Base-by-base conservation (phyloP, 2,113 vertebrate species). In the Bubo bubo region DNA sequence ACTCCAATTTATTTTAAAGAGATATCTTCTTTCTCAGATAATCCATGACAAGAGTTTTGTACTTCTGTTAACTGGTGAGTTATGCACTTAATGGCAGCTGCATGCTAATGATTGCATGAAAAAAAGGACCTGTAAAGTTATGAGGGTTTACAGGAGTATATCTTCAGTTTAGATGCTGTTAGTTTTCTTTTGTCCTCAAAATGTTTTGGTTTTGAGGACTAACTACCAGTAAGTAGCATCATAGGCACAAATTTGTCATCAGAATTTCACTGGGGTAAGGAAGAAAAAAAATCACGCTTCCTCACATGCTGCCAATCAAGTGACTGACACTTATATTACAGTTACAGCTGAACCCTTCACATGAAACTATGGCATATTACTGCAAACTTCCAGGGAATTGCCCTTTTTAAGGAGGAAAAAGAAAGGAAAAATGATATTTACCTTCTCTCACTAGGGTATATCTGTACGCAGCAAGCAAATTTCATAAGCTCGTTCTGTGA, bases 361-460 rank as follows among this genome's bases (percentile, higher is more conserved):
- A 4, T 37, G 56, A 63, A 94, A 49, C 79, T 82, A 4, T 53
- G 88, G 43, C 67, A 26, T 37, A 77, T 55, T 66, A 20, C 79
- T 94, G 80, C 21, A 70, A 43, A 45, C 24, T 74, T 82, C 70
- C 75, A 92, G 82, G 93, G 93, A 90, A 72, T 19, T 96, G 84
- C 76, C 85, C 86, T 83, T 96, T 74, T 79, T 52, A 34, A 79
- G 49, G 66, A n/a, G 56, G 20, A 70, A 74, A 43, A 52, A 41
- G 41, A 19, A 45, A 75, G 55, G 56, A 45, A 45, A 92, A 74
- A 32, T 74, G 10, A 3, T 80, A 30, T 94, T 97, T 96, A 35
- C 77, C 68, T 94, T 91, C 59, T 84, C 60, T 82, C 95, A 30
- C 50, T 47, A 70, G 84, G 76, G 59, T 24, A 23, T 49, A 45